Percentiles rank a stretch among this genome's conserved stretches.
These are phyloP conservation scores for Amphiprion ocellaris DNA, from an alignment of 2,113 vertebrate species.

Conservation along the genomic window DNA sequence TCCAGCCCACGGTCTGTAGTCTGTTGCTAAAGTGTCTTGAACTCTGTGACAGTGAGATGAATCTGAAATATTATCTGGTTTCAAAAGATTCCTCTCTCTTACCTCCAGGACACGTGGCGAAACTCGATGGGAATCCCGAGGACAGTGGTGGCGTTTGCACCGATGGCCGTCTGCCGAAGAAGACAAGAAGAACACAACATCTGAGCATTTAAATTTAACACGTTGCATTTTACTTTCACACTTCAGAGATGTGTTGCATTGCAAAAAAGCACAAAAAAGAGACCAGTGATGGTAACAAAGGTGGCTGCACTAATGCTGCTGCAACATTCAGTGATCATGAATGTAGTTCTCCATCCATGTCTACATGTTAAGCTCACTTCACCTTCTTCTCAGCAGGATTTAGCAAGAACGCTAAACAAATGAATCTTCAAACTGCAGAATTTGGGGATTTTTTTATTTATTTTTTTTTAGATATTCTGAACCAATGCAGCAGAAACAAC, in stretches of 20 bases:
- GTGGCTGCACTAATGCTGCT: too few species aligned
- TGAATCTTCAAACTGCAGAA: not conserved
- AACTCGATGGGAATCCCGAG: slow-evolving; percentile 85
- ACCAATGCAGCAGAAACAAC: not conserved
- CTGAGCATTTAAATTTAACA: not conserved
- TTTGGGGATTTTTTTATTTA: not conserved
- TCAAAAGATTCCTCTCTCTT: not conserved
- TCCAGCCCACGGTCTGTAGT: too few species aligned
- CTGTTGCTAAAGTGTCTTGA: too few species aligned
- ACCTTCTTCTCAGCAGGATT: too few species aligned
- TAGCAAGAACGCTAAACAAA: not conserved
- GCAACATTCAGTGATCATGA: not conserved
- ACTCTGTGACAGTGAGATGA: too few species aligned
- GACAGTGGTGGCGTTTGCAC: slow-evolving; percentile 85
- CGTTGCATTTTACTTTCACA: too few species aligned
- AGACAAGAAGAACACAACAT: slow-evolving; percentile 11
- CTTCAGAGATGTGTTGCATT: too few species aligned
- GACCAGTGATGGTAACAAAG: too few species aligned
- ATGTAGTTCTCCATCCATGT: too few species aligned
- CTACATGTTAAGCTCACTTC: too few species aligned
- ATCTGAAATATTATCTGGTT: not conserved
- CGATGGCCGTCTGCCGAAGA: slow-evolving; percentile 80
- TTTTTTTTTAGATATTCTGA: not conserved
- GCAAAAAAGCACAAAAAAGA: not conserved
- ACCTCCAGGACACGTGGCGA: slow-evolving; percentile 87